Evolutionary conservation across 2,113 vertebrate genomes (phyloP).

Genomic region (Atractosteus spatula): DNA sequence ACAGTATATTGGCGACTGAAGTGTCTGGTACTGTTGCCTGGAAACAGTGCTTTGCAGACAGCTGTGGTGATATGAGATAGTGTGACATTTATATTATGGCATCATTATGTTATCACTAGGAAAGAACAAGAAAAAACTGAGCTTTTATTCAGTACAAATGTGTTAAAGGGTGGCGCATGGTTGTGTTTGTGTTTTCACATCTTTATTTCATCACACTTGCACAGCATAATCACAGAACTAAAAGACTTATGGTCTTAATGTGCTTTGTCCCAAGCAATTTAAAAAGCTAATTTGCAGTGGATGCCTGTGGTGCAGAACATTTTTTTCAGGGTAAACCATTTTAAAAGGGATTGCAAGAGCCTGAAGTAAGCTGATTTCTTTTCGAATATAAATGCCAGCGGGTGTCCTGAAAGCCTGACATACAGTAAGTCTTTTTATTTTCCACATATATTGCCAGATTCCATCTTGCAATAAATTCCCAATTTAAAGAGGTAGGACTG

Average conservation of each 20-base stretch:
- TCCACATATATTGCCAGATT: conserved; percentile 1
- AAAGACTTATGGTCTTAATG: not conserved
- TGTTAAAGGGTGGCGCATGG: no score
- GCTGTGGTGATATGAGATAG: no score
- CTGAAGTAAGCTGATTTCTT: no score
- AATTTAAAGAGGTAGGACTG: not conserved
- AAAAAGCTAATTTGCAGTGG: not conserved
- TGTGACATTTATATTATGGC: no score
- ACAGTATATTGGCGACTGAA: no score
- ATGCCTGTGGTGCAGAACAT: not conserved
- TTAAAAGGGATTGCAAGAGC: not conserved
- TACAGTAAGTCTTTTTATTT: not conserved
- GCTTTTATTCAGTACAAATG: no score
- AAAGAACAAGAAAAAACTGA: no score
- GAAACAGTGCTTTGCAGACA: no score
- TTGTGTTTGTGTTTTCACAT: not conserved
- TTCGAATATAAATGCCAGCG: no score
- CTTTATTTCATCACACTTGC: not conserved
- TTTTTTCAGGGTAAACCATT: not conserved
- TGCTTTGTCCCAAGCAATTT: not conserved
- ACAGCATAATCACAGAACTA: not conserved
- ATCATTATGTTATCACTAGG: no score
- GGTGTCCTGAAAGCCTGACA: no score
- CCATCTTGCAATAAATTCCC: not conserved
- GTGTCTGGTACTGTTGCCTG: no score